Conservation (phyloP, 2,888 invertebrate species). For the Lamellibrachia columna region DNA sequence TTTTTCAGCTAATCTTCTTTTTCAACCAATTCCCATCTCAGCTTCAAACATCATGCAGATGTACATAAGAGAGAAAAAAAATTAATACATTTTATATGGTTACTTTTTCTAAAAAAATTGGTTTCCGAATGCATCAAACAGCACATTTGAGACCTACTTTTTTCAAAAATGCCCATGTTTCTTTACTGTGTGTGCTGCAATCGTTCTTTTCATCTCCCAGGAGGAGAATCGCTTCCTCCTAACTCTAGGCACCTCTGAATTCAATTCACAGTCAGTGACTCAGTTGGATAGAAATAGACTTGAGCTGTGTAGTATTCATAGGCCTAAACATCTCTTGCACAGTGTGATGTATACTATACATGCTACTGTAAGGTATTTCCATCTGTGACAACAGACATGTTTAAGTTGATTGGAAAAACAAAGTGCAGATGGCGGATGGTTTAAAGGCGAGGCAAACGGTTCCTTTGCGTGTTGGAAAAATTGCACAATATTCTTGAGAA, state of each 20-base stretch:
- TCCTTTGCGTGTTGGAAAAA: neutral
- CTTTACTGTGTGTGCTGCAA: too few species aligned
- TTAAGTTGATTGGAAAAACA: neutral
- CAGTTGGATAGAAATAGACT: neutral
- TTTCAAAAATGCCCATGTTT: too few species aligned
- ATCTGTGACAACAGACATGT: neutral
- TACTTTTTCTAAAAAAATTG: too few species aligned
- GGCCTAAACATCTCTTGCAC: neutral
- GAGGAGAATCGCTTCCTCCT: too few species aligned
- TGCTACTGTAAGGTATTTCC: neutral
- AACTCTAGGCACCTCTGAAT: neutral
- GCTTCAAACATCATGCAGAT: too few species aligned
- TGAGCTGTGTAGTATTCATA: neutral
- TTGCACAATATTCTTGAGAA: neutral
- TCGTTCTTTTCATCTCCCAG: too few species aligned
- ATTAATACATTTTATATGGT: too few species aligned
- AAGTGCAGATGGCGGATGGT: neutral
- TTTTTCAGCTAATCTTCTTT: too few species aligned
- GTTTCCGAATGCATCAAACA: too few species aligned
- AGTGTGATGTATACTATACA: neutral
- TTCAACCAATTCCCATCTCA: too few species aligned
- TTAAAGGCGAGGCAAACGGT: neutral
- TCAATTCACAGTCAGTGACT: neutral
- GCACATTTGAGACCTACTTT: too few species aligned
- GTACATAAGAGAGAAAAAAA: too few species aligned